Evolutionary conservation across 2,113 vertebrate genomes (phyloP).

Genomic region (Prochilodus magdalenae): DNA sequence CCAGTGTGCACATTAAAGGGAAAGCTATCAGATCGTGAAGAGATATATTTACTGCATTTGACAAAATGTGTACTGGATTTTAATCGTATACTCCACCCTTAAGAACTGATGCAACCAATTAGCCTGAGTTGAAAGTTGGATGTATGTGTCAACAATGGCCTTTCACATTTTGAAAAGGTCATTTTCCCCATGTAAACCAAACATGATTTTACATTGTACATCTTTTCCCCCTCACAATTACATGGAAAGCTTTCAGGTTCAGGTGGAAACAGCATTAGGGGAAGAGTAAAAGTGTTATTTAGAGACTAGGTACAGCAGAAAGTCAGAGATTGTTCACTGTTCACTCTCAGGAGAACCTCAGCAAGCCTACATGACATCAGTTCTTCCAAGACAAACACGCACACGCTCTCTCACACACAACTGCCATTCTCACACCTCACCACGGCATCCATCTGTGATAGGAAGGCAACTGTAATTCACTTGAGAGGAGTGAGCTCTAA

Average conservation of each 20-base stretch:
- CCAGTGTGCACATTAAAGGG: too few species aligned
- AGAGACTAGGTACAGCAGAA: conserved; percentile 16
- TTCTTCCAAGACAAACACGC: conserved; percentile 76
- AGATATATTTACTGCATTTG: too few species aligned
- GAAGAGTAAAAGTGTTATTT: neutral
- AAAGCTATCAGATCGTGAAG: too few species aligned
- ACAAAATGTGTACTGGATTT: too few species aligned
- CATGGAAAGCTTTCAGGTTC: neutral
- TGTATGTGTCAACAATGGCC: too few species aligned
- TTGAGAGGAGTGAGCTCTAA: conserved; percentile 11
- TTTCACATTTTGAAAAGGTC: too few species aligned
- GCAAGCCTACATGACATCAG: conserved; percentile 72
- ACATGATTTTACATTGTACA: conserved; percentile 2
- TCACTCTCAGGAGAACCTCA: conserved; percentile 62
- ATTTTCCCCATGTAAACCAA: neutral
- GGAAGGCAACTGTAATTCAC: conserved; percentile 60
- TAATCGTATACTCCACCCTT: too few species aligned
- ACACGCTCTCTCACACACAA: conserved; percentile 65
- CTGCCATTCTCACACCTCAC: conserved; percentile 67
- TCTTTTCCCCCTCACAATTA: neutral
- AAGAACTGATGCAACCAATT: too few species aligned
- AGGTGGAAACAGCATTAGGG: neutral
- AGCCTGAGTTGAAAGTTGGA: too few species aligned
- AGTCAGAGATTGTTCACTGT: conserved; percentile 24
- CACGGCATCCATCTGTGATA: conserved; percentile 63